Conservation (phyloP, 2,113 vertebrate species). For the Corythornis vintsioides region DNA sequence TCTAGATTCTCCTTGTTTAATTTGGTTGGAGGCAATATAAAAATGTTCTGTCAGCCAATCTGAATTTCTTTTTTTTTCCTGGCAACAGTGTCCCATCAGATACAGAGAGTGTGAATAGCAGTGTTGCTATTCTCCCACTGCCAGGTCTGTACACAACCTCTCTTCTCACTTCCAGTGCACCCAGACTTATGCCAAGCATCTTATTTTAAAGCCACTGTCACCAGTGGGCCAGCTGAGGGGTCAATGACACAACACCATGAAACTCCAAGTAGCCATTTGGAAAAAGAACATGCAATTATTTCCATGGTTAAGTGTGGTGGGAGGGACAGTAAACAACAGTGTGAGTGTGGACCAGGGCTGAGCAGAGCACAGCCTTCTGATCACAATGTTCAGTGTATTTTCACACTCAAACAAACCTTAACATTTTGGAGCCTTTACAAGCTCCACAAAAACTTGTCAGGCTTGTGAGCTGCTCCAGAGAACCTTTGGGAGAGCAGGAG, state of each 20-base stretch:
- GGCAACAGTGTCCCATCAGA: background rate
- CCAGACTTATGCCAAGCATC: background rate
- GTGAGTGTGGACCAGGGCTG: background rate
- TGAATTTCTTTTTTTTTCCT: background rate
- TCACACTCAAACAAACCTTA: background rate
- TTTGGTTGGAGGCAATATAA: background rate
- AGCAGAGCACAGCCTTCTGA: background rate
- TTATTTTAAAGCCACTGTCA: background rate
- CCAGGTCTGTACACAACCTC: background rate
- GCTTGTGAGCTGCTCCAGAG: background rate
- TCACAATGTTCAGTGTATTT: rapidly evolving
- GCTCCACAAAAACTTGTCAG: background rate
- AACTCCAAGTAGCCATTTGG: background rate
- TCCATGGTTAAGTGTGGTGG: background rate
- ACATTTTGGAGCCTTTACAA: background rate
- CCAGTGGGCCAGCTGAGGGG: background rate
- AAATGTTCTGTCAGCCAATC: background rate
- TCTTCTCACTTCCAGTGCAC: background rate
- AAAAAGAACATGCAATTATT: background rate
- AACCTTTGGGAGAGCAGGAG: background rate
- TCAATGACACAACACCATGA: rapidly evolving
- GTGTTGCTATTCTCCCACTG: background rate
- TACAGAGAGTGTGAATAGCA: background rate
- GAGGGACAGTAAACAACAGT: background rate
- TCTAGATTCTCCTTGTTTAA: background rate